These are phyloP conservation scores for Callinectes sapidus DNA, from an alignment of 2,888 invertebrate genomes.

Conservation along the genomic window DNA sequence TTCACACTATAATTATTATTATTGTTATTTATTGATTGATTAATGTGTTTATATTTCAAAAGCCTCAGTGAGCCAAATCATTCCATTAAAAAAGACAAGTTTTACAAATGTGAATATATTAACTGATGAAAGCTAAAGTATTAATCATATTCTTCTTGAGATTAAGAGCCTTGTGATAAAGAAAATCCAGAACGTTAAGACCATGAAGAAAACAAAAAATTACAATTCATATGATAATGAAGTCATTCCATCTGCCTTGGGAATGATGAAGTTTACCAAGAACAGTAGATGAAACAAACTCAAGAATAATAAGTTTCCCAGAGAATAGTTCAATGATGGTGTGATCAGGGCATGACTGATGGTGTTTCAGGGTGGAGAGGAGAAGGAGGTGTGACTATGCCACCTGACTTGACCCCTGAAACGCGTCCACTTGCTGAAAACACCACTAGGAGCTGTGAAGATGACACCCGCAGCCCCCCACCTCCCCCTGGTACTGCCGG, in stretches of 20 bases:
- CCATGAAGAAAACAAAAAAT: not conserved
- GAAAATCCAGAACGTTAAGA: not conserved
- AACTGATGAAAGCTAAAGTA: not conserved
- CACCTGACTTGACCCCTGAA: slow-evolving; percentile 49
- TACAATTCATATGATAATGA: not conserved
- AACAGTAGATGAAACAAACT: not conserved
- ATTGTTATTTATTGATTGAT: not conserved
- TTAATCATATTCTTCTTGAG: not conserved
- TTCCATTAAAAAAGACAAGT: not conserved
- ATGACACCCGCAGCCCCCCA: slow-evolving; percentile 21
- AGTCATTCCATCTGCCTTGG: not conserved
- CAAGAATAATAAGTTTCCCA: not conserved
- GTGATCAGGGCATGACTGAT: slow-evolving; percentile 48
- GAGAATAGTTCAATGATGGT: slow-evolving; percentile 18
- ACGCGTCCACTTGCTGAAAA: slow-evolving; percentile 45
- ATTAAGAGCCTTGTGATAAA: not conserved
- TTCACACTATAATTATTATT: not conserved
- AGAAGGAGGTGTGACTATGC: slow-evolving; percentile 56
- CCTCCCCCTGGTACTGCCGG: slow-evolving; percentile 26
- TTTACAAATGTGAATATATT: not conserved
- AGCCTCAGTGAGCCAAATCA: not conserved
- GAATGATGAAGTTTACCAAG: not conserved
- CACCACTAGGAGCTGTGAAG: slow-evolving; percentile 41
- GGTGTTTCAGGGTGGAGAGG: slow-evolving; percentile 62
- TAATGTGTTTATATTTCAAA: not conserved